Conservation (phyloP, 1,140 invertebrate genomes). For the Drosophila nigromelanica region DNA sequence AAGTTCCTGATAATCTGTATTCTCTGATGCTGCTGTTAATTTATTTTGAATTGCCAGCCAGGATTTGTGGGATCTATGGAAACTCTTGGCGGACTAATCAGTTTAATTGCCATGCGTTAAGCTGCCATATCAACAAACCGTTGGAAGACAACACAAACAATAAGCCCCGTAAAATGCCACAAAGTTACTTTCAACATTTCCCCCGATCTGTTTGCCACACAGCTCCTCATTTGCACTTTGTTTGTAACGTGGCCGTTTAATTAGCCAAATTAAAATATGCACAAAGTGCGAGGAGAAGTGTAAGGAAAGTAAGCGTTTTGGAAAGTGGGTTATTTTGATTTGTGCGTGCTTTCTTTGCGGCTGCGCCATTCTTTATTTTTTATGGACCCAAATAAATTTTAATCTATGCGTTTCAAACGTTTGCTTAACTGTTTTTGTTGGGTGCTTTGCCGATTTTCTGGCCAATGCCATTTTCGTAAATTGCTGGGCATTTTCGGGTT, state of each 20-base stretch:
- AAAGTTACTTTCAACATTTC: slow-evolving; percentile 40
- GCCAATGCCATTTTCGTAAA: not conserved
- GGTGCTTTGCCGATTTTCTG: not conserved
- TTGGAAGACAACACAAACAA: slow-evolving; percentile 6
- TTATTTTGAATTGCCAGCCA: slow-evolving; percentile 18
- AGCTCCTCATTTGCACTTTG: slow-evolving; percentile 16
- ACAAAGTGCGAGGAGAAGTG: not conserved
- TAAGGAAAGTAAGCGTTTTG: not conserved
- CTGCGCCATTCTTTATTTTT: slow-evolving; percentile 1
- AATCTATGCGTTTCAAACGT: slow-evolving; percentile 29
- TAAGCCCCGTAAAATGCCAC: slow-evolving; percentile 25
- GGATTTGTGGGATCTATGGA: slow-evolving; percentile 6
- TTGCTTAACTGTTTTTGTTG: slow-evolving; percentile 2
- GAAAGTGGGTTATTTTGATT: slow-evolving; percentile 34
- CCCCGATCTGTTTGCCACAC: not conserved
- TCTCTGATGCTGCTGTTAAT: slow-evolving; percentile 17
- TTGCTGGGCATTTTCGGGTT: not conserved
- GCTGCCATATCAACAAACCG: slow-evolving; percentile 30
- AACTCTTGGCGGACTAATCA: slow-evolving; percentile 34
- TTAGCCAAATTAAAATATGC: slow-evolving; percentile 47
- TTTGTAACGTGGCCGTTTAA: slow-evolving; percentile 31
- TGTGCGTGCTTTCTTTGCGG: not conserved
- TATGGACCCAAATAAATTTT: slow-evolving; percentile 31
- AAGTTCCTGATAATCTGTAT: slow-evolving; percentile 4
- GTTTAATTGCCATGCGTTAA: slow-evolving; percentile 47